Conservation (phyloP, 2,888 invertebrate species). For the Parnassius mnemosyne region DNA sequence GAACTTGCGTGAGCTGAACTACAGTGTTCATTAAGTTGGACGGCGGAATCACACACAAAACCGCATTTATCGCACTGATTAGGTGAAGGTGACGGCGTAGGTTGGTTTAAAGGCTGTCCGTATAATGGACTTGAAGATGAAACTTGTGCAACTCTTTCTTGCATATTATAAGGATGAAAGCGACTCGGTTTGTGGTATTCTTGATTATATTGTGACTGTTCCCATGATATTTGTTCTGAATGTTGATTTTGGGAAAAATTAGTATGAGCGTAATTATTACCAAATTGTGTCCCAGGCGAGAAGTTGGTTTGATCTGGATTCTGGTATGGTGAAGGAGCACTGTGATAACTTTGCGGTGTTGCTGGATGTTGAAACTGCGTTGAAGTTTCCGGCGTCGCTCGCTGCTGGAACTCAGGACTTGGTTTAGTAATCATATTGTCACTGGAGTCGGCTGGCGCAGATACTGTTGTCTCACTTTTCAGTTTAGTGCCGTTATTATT, state of each 20-base stretch:
- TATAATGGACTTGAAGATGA: slow-evolving; percentile 79
- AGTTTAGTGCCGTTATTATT: slow-evolving; percentile 84
- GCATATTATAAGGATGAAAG: slow-evolving; percentile 77
- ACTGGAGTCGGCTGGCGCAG: slow-evolving; percentile 88
- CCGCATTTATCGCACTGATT: slow-evolving; percentile 93
- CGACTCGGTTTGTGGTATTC: slow-evolving; percentile 69
- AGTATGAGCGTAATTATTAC: slow-evolving; percentile 72
- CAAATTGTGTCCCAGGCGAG: slow-evolving; percentile 78
- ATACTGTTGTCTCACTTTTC: slow-evolving; percentile 81
- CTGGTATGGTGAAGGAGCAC: slow-evolving; percentile 84
- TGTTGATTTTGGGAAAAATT: slow-evolving; percentile 76
- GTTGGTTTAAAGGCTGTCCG: slow-evolving; percentile 81
- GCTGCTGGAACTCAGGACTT: slow-evolving; percentile 80
- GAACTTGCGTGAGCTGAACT: slow-evolving; percentile 83
- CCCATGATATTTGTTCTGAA: slow-evolving; percentile 72
- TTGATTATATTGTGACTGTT: slow-evolving; percentile 71
- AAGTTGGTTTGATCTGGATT: slow-evolving; percentile 81
- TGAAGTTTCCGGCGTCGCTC: slow-evolving; percentile 81
- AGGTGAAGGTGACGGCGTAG: slow-evolving; percentile 86
- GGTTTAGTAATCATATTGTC: slow-evolving; percentile 84
- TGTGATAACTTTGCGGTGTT: slow-evolving; percentile 84
- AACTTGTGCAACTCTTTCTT: slow-evolving; percentile 77
- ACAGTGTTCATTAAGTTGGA: slow-evolving; percentile 87
- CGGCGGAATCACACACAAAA: slow-evolving; percentile 87
- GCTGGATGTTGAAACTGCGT: slow-evolving; percentile 82